Percentiles rank a stretch among this genome's conserved stretches.
These are phyloP conservation scores for Cheilosia vernalis DNA, from an alignment of 2,888 invertebrate species.

Conservation along the genomic window DNA sequence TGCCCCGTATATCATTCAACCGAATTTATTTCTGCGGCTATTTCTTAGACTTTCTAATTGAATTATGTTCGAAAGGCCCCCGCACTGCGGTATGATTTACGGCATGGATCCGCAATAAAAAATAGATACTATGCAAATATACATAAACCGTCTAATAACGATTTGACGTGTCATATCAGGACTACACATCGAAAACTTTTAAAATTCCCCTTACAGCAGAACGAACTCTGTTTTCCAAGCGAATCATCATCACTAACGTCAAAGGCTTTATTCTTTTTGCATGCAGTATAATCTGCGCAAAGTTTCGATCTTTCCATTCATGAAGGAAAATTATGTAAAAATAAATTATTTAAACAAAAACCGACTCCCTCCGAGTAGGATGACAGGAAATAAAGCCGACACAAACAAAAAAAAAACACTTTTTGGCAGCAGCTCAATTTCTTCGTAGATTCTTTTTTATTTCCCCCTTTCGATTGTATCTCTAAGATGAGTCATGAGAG, in stretches of 20 bases:
- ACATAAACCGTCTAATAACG: conserved; percentile 34
- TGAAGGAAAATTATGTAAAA: conserved; percentile 8
- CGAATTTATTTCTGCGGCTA: background rate
- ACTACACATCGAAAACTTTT: background rate
- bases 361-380: conserved; percentile 20
- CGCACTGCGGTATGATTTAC: conserved; percentile 49
- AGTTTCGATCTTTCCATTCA: conserved; percentile 50
- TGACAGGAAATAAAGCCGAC: conserved; percentile 60
- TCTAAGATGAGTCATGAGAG: conserved; percentile 48
- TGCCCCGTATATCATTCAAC: background rate
- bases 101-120: conserved; percentile 10
- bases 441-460: conserved; percentile 46
- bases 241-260: conserved; percentile 57
- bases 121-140: background rate
- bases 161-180: conserved; percentile 53
- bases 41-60: conserved; percentile 35
- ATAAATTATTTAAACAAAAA: conserved; percentile 22
- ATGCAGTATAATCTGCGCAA: conserved; percentile 24
- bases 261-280: conserved; percentile 43
- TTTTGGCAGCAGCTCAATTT: conserved; percentile 69
- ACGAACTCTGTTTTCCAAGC: conserved; percentile 47
- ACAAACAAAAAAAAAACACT: conserved; percentile 9
- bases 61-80: conserved; percentile 32
- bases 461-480: conserved; percentile 22
- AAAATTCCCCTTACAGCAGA: conserved; percentile 15